These are phyloP conservation scores for Scolopax mira DNA, from an alignment of 2,113 vertebrate genomes.

Conservation along the genomic window DNA sequence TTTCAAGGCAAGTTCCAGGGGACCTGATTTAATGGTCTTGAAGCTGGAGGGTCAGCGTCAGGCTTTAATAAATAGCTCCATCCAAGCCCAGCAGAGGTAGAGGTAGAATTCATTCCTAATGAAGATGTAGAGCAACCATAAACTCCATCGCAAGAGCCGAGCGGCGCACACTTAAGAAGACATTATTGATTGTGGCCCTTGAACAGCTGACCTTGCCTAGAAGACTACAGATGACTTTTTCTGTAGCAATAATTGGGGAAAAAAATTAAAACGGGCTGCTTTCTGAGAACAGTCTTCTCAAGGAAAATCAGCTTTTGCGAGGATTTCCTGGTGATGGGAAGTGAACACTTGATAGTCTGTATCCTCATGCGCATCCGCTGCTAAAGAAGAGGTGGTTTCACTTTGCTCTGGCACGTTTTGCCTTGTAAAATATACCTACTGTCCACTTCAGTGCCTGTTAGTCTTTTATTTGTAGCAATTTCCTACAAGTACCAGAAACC, in stretches of 20 bases:
- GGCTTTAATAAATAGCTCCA: background rate
- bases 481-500: background rate
- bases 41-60: background rate
- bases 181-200: background rate
- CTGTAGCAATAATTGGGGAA: background rate
- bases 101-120: background rate
- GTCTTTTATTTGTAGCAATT: background rate
- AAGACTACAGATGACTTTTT: background rate
- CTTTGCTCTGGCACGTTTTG: background rate
- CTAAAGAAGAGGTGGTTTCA: background rate
- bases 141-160: background rate
- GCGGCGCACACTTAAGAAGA: background rate
- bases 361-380: background rate
- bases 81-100: background rate
- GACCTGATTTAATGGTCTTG: background rate
- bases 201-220: background rate
- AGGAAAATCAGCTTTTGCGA: background rate
- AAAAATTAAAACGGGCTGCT: background rate
- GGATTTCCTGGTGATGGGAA: background rate
- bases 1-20: background rate
- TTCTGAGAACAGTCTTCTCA: background rate
- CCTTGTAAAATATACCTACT: background rate
- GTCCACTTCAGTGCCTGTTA: background rate
- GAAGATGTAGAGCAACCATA: background rate
- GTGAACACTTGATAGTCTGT: background rate